Percentiles rank a stretch among this genome's conserved stretches.
Conservation (phyloP, 2,113 vertebrate genomes). For the Mus spicilegus region DNA sequence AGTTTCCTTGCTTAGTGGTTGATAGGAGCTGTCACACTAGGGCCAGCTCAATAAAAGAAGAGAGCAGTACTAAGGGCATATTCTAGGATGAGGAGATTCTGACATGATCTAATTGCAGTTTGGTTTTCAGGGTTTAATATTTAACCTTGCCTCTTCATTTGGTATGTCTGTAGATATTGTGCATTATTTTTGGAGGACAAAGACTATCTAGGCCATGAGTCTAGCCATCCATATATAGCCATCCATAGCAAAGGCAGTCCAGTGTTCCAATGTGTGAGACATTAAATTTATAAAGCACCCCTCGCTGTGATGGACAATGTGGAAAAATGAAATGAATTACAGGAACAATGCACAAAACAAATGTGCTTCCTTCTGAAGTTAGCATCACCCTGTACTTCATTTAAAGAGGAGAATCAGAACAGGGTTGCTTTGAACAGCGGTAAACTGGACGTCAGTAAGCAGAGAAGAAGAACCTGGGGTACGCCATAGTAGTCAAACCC, state of each 20-base stretch:
- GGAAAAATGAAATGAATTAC: background rate
- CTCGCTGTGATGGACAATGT: background rate
- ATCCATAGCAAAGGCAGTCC: background rate
- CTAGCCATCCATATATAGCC: background rate
- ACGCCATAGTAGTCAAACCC: background rate
- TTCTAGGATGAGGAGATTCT: background rate
- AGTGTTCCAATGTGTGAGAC: background rate
- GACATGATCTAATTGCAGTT: background rate
- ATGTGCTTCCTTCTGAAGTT: background rate
- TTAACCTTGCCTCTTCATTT: background rate
- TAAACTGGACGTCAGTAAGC: background rate
- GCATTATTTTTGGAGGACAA: background rate
- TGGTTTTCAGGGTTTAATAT: background rate
- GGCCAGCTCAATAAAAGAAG: background rate
- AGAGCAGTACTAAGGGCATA: background rate
- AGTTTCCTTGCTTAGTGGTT: background rate
- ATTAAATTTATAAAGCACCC: constrained; percentile 4
- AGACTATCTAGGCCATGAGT: background rate
- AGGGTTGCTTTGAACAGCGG: background rate
- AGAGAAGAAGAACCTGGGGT: background rate
- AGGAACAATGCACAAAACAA: background rate
- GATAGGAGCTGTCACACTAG: background rate
- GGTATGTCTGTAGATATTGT: background rate
- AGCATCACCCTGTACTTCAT: background rate
- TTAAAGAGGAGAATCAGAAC: background rate